These are phyloP conservation scores for Crotalus tigris DNA, from an alignment of 2,113 vertebrate genomes.

Conservation along the genomic window DNA sequence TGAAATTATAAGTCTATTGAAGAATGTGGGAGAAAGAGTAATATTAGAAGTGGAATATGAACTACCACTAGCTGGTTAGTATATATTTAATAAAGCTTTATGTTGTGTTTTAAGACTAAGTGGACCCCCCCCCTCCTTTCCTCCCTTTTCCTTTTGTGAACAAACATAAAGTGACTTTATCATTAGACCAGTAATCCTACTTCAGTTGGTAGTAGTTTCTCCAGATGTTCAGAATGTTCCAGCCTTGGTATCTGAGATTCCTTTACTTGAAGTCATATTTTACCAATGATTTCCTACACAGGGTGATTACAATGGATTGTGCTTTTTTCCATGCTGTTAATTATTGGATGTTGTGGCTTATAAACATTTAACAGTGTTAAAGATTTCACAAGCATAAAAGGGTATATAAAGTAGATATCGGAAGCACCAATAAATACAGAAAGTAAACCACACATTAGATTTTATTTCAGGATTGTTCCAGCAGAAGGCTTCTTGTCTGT, in stretches of 20 bases:
- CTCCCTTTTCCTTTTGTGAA: neutral
- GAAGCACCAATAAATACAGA: neutral
- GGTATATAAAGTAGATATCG: neutral
- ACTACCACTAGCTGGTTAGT: slow-evolving; percentile 87
- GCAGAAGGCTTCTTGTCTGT: neutral
- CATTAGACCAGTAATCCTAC: neutral
- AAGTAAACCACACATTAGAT: neutral
- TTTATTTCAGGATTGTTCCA: neutral
- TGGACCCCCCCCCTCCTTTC: neutral
- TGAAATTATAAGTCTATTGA: slow-evolving; percentile 95
- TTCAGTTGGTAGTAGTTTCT: neutral
- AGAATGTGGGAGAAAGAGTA: slow-evolving; percentile 93
- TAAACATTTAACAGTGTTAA: neutral
- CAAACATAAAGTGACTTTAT: slow-evolving; percentile 4
- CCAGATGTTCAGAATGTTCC: neutral
- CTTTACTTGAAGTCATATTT: neutral
- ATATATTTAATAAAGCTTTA: neutral
- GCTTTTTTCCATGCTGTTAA: neutral
- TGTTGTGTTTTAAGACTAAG: neutral
- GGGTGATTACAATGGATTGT: neutral
- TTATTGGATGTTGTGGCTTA: neutral
- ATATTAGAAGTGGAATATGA: slow-evolving; percentile 97
- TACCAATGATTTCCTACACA: neutral
- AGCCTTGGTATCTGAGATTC: neutral
- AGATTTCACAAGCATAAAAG: neutral